Evolutionary conservation across 2,888 invertebrate genomes (phyloP).

Genomic region (Phyllotreta striolata): DNA sequence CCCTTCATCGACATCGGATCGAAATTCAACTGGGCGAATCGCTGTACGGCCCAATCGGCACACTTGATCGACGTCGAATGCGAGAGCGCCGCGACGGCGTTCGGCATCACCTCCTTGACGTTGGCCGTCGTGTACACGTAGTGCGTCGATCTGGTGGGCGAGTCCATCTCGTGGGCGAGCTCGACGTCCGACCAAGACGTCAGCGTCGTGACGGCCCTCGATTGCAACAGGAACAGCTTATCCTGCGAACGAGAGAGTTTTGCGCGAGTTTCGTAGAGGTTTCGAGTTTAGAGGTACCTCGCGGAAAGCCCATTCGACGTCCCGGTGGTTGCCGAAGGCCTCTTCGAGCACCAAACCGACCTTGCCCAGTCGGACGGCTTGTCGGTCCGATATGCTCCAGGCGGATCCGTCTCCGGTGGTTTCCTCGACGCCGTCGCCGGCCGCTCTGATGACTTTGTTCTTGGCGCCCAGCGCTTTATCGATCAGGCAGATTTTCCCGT

Average conservation of each 20-base stretch:
- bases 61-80: constrained; percentile 36
- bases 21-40: constrained; percentile 25
- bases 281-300: constrained; percentile 59
- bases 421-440: constrained; percentile 54
- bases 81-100: constrained; percentile 56
- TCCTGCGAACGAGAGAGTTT: constrained; percentile 56
- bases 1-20: constrained; percentile 42
- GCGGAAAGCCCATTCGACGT: constrained; percentile 82
- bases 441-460: constrained; percentile 62
- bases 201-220: constrained; percentile 78
- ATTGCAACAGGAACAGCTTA: constrained; percentile 75
- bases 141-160: constrained; percentile 70
- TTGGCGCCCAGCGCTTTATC: constrained; percentile 66
- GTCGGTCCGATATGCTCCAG: constrained; percentile 66
- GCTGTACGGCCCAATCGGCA: constrained; percentile 44
- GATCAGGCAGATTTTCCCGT: constrained; percentile 58
- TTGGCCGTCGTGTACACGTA: constrained; percentile 77
- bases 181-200: constrained; percentile 81
- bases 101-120: constrained; percentile 69
- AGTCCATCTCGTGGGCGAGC: constrained; percentile 79
- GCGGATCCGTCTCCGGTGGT: constrained; percentile 32
- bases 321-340: constrained; percentile 74
- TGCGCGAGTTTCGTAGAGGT: background rate
- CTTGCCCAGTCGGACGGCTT: constrained; percentile 66
- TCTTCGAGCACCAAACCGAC: constrained; percentile 70